Conservation (phyloP, 2,797 vertebrate genomes). For the Gymnothorax javanicus region DNA sequence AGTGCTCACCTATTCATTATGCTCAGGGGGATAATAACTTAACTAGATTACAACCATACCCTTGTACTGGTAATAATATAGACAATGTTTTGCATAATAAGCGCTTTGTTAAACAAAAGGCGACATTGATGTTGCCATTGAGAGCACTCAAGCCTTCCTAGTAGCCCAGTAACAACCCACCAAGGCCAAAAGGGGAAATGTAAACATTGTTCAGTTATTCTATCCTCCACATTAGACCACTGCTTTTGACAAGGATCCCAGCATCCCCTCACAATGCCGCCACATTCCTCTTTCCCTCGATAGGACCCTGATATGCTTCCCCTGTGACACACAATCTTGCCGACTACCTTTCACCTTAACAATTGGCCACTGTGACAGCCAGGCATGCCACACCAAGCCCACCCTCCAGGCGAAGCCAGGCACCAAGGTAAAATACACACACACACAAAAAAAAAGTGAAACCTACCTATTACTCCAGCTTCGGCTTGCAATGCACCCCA, state of each 20-base stretch:
- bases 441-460: conserved; percentile 17
- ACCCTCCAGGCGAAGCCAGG: conserved; percentile 27
- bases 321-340: conserved; percentile 67
- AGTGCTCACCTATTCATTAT: conserved; percentile 51
- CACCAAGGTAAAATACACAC: conserved; percentile 5
- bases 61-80: conserved; percentile 47
- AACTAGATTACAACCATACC: conserved; percentile 42
- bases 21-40: conserved; percentile 50
- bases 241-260: conserved; percentile 67
- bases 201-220: conserved; percentile 76
- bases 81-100: conserved; percentile 44
- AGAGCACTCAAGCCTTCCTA: conserved; percentile 54
- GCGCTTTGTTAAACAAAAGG: conserved; percentile 53
- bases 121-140: conserved; percentile 48
- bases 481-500: conserved; percentile 18
- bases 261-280: conserved; percentile 60
- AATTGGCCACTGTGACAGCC: conserved; percentile 66
- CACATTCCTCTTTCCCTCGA: conserved; percentile 60
- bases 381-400: conserved; percentile 37
- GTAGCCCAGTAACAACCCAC: conserved; percentile 51
- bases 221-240: conserved; percentile 67
- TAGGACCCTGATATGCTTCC: conserved; percentile 65
- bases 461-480: conserved; percentile 30
- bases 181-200: conserved; percentile 64
- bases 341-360: conserved; percentile 67